phyloP scores from a whole-genome alignment of 2,113 vertebrate genomes.

The Rhabdomys dilectus region DNA sequence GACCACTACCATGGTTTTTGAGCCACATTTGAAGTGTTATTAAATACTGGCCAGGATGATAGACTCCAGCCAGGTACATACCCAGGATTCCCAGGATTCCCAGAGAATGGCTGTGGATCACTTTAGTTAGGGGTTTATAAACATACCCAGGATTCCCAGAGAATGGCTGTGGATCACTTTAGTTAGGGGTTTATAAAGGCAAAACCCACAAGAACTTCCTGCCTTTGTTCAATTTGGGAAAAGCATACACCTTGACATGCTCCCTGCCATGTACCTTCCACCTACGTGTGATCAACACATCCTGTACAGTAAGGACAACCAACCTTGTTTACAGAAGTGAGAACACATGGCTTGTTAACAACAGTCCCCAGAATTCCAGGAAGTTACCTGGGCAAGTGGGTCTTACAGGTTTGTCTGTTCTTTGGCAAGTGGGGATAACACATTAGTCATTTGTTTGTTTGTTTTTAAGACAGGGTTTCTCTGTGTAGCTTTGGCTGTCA shows the following conservation, averaged over 20 bases:
- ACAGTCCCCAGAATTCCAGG: not conserved
- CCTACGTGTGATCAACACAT: not conserved
- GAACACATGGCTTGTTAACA: not conserved
- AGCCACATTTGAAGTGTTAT: not conserved
- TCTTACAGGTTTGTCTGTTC: not conserved
- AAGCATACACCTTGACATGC: not conserved
- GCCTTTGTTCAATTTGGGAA: not conserved
- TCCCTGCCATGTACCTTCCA: not conserved
- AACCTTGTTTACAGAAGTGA: not conserved
- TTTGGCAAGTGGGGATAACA: not conserved
- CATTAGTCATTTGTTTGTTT: not conserved
- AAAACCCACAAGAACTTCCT: not conserved
- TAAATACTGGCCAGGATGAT: not conserved
- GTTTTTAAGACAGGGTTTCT: not conserved
- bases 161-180: not conserved
- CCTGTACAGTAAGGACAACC: no score
- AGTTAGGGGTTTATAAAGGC: not conserved
- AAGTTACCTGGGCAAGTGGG: not conserved
- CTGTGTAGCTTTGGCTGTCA: not conserved
- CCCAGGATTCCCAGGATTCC: not conserved
- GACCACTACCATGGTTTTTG: not conserved
- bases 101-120: not conserved
- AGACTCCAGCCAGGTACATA: not conserved
- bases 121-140: not conserved
- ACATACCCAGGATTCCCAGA: not conserved